Evolutionary conservation across 2,888 invertebrate species (phyloP).

Genomic region (Platerodrilus igneus): DNA sequence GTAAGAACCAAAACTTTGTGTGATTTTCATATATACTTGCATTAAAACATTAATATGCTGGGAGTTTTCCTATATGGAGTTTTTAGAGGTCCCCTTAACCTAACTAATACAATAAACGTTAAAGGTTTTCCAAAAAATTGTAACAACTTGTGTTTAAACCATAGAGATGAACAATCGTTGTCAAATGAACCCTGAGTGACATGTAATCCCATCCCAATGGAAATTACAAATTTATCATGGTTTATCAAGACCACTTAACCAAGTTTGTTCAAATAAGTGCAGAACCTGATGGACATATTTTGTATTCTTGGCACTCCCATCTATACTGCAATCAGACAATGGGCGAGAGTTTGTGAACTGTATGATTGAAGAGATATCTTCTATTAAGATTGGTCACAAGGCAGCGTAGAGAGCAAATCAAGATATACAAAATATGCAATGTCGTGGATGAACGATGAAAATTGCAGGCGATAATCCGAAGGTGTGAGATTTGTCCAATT

Average conservation of each 20-base stretch:
- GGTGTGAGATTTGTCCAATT: conserved; percentile 22
- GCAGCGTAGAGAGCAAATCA: conserved; percentile 15
- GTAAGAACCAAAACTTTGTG: too few relatives aligned
- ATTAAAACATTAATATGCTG: too few relatives aligned
- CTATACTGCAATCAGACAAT: conserved; percentile 19
- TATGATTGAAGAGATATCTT: conserved; percentile 8
- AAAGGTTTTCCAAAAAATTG: too few relatives aligned
- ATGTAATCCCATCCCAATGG: conserved; percentile 18
- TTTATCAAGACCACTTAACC: conserved; percentile 18
- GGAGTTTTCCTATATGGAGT: too few relatives aligned
- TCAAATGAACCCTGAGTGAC: conserved; percentile 18
- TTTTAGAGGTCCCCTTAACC: too few relatives aligned
- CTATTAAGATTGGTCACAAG: conserved; percentile 17
- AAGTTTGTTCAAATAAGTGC: conserved; percentile 16
- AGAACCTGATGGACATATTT: conserved; percentile 18
- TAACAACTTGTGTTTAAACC: too few relatives aligned
- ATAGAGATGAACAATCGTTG: too few relatives aligned
- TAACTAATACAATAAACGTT: too few relatives aligned
- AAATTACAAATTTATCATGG: conserved; percentile 18
- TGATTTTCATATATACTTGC: too few relatives aligned
- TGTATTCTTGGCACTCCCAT: conserved; percentile 20
- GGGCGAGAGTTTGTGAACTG: conserved; percentile 13
- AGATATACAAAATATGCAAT: conserved; percentile 18
- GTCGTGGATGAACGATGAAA: conserved; percentile 18
- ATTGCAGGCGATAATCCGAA: conserved; percentile 17